Evolutionary conservation across 1,140 invertebrate genomes (phyloP).

Genomic region (Danaus plexippus): DNA sequence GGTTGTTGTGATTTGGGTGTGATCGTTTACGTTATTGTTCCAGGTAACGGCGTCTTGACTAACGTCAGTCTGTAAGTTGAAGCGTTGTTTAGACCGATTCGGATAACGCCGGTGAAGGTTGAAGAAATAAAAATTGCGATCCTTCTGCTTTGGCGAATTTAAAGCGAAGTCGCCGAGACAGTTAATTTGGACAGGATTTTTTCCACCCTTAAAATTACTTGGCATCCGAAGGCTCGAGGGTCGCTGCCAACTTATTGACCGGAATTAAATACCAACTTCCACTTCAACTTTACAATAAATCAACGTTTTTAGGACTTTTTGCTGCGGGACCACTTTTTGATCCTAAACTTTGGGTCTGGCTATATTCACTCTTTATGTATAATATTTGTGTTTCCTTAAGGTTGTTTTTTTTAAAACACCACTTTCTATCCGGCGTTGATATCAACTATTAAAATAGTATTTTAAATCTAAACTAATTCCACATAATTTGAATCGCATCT

Average conservation of each 20-base stretch:
- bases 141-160: background rate
- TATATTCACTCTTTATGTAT: too few relatives aligned
- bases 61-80: background rate
- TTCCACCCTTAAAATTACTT: constrained; percentile 15
- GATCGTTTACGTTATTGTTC: background rate
- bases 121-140: constrained; percentile 1
- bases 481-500: too few relatives aligned
- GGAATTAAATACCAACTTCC: constrained; percentile 9
- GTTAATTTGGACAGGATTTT: constrained; percentile 15
- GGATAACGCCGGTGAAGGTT: too few relatives aligned
- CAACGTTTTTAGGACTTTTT: too few relatives aligned
- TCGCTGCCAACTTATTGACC: constrained; percentile 18
- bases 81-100: background rate
- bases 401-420: too few relatives aligned
- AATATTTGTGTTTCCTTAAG: too few relatives aligned
- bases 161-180: constrained; percentile 13
- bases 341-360: too few relatives aligned
- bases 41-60: background rate
- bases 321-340: too few relatives aligned
- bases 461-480: too few relatives aligned
- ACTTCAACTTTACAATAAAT: constrained; percentile 2
- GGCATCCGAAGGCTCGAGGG: constrained; percentile 6
- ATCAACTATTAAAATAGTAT: too few relatives aligned
- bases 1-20: too few relatives aligned
- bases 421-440: too few relatives aligned